Conservation (phyloP, 2,888 invertebrate genomes). For the Caenorhabditis sp. region DNA sequence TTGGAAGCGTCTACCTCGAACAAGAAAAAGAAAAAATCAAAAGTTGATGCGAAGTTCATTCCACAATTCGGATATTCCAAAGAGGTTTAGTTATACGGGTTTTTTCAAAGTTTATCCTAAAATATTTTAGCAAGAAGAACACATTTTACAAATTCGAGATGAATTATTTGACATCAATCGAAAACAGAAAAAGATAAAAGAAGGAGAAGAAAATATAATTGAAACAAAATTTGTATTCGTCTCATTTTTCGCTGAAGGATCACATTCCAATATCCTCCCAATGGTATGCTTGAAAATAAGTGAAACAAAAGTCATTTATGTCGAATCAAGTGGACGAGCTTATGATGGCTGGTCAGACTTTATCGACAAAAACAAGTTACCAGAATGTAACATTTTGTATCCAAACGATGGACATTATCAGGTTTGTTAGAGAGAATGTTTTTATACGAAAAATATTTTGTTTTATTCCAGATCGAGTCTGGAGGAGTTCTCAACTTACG, state of each 20-base stretch:
- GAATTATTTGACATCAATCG: conserved; percentile 40
- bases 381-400: conserved; percentile 37
- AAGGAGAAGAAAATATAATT: conserved; percentile 30
- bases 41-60: conserved; percentile 22
- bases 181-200: conserved; percentile 22
- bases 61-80: conserved; percentile 39
- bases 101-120: not conserved
- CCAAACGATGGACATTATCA: conserved; percentile 35
- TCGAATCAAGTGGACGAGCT: conserved; percentile 36
- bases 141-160: conserved; percentile 26
- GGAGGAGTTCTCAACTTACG: conserved; percentile 29
- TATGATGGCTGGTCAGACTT: conserved; percentile 46
- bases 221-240: conserved; percentile 41
- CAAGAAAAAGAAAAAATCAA: conserved; percentile 21
- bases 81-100: too few species aligned
- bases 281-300: conserved; percentile 28
- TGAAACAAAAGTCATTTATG: conserved; percentile 23
- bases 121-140: conserved; percentile 36
- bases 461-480: conserved; percentile 26
- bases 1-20: conserved; percentile 13
- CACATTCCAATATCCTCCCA: conserved; percentile 33
- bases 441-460: not conserved
- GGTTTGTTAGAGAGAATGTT: conserved; percentile 3
- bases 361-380: conserved; percentile 35
- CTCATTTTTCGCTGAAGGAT: conserved; percentile 37